These are phyloP conservation scores for Acromyrmex echinatior DNA, from an alignment of 1,140 invertebrate genomes.

Conservation along the genomic window DNA sequence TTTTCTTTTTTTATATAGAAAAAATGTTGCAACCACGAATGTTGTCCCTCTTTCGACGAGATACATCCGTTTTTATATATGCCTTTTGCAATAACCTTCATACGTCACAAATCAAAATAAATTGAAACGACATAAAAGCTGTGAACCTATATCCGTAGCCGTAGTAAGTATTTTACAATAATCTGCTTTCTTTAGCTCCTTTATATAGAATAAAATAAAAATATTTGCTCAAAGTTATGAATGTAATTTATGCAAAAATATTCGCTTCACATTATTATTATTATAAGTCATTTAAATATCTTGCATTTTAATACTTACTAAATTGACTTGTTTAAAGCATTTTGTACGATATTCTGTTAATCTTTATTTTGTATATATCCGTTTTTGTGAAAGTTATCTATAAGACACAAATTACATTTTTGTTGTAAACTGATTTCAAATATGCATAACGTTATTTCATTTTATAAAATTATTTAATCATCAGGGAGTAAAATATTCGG, in stretches of 20 bases:
- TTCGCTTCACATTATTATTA: not conserved
- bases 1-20: not conserved
- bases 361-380: not conserved
- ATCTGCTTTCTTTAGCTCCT: not conserved
- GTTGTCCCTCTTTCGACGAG: not conserved
- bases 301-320: not conserved
- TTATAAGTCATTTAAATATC: not conserved
- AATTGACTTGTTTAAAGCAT: not conserved
- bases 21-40: conserved; percentile 45
- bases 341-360: not conserved
- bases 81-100: conserved; percentile 16
- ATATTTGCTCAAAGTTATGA: not conserved
- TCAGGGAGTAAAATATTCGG: not conserved
- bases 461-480: conserved; percentile 21
- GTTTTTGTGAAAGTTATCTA: not conserved
- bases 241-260: not conserved
- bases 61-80: not conserved
- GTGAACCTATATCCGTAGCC: conserved; percentile 48
- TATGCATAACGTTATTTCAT: not conserved
- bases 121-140: not conserved
- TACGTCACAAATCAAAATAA: conserved; percentile 48
- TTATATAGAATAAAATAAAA: not conserved
- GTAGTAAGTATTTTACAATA: conserved; percentile 54
- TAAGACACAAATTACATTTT: not conserved
- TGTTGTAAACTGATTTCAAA: not conserved